Percentiles rank a stretch among this genome's conserved stretches.
phyloP scores from a whole-genome alignment of 2,113 vertebrate species.

The Equus przewalskii region DNA sequence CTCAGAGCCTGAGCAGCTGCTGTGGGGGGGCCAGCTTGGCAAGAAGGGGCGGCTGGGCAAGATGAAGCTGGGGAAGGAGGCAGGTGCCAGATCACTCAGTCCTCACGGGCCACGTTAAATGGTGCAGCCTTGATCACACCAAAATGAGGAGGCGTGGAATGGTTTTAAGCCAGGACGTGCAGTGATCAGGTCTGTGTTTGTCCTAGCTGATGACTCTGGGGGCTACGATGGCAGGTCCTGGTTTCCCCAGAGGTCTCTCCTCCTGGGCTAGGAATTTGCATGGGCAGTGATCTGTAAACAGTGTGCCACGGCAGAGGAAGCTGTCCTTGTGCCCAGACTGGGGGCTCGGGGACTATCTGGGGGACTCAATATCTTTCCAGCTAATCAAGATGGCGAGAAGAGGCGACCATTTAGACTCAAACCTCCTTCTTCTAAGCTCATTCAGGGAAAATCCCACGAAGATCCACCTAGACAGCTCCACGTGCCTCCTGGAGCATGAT shows the following conservation, averaged over 20 bases:
- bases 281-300: fast-evolving
- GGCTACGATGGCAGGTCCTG: neutral
- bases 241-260: neutral
- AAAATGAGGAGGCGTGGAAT: fast-evolving
- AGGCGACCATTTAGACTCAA: neutral
- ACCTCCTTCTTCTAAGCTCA: neutral
- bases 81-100: fast-evolving
- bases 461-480: neutral
- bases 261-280: fast-evolving
- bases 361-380: neutral
- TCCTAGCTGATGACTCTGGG: neutral
- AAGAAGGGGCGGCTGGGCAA: neutral
- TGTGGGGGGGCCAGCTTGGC: neutral
- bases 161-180: fast-evolving
- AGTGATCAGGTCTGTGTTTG: neutral
- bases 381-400: neutral
- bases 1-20: neutral
- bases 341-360: neutral
- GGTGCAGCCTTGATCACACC: too few relatives aligned
- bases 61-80: neutral
- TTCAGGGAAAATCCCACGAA: neutral
- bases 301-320: fast-evolving
- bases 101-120: fast-evolving
- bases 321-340: neutral
- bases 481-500: fast-evolving